Conservation (phyloP, 2,888 invertebrate genomes). For the Nesidiocoris tenuis region DNA sequence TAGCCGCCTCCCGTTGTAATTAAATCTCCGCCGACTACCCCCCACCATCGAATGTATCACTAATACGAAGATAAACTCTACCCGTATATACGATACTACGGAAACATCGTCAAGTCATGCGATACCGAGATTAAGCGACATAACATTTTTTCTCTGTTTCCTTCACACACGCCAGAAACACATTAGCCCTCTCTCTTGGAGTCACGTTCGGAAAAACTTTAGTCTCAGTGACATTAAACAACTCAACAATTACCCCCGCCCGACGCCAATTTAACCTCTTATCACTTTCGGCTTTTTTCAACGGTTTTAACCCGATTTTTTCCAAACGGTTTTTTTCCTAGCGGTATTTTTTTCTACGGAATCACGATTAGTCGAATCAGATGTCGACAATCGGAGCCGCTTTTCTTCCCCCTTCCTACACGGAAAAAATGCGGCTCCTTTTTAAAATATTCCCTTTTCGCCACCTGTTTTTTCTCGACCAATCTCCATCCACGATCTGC, state of each 20-base stretch:
- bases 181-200: slow-evolving; percentile 12
- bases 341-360: slow-evolving; percentile 1
- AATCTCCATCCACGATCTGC: neutral
- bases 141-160: slow-evolving; percentile 20
- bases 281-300: slow-evolving; percentile 16
- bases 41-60: neutral
- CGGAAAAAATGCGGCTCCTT: neutral
- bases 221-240: slow-evolving; percentile 32
- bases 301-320: neutral
- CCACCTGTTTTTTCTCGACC: slow-evolving; percentile 3
- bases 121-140: slow-evolving; percentile 33
- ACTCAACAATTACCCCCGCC: slow-evolving; percentile 27
- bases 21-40: slow-evolving; percentile 27
- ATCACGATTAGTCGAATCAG: neutral
- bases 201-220: slow-evolving; percentile 7
- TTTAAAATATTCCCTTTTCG: neutral
- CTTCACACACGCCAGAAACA: slow-evolving; percentile 29
- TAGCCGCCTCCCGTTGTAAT: slow-evolving; percentile 30
- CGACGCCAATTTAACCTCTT: slow-evolving; percentile 7
- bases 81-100: neutral
- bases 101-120: slow-evolving; percentile 7
- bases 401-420: slow-evolving; percentile 1
- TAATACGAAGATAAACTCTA: neutral
- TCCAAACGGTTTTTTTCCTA: slow-evolving; percentile 5
- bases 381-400: neutral